Base-by-base conservation (phyloP, 2,113 vertebrate species). In the Circaetus cinerascens region DNA sequence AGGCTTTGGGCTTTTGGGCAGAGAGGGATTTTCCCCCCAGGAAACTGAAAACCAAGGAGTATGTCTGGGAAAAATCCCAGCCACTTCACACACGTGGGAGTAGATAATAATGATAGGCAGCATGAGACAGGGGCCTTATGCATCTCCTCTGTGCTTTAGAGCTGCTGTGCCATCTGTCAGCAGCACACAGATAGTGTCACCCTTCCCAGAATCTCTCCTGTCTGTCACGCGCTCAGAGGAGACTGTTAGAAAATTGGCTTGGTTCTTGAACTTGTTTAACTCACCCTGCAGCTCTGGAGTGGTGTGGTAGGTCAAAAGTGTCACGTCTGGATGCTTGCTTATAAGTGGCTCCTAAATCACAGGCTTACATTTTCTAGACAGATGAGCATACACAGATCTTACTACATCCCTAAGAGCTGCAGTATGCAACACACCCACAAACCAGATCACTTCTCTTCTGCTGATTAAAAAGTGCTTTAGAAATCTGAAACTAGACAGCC, bases 401-500 rank as follows among this genome's bases (percentile, higher is more conserved):
- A 36, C 45, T 62, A 19, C 55, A 89, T 74, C 55, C 71, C 55
- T 88, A 73, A 94, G 46, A 93, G 55, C 69, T 93, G 84, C 84
- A 87, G 74, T 38, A 59, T 57, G 57, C 69, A 91, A 53, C 34
- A 40, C 64, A 53, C 69, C 64, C 62, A 93, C 89, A 93, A 91
- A 85, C 32, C 86, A 95, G 81, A 76, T 32, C 2, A 4, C 57
- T 94, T 90, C 45, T 95, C 48, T 93, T 94, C 75, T 86, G 84
- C 87, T 93, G 87, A 79, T 91, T 93, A 88, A 83, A 96, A 88
- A 92, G 91, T 87, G 71, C 86, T 93, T 95, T 87, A 96, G 95
- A 95, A 96, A 97, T 93, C 91, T 91, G 67, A 94, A 95, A 85
- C 77, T 82, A 94, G 91, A 92, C 83, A 96, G 93, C 86, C 93